Base-by-base conservation (phyloP, 2,113 vertebrate genomes). In the Maccullochella peelii region DNA sequence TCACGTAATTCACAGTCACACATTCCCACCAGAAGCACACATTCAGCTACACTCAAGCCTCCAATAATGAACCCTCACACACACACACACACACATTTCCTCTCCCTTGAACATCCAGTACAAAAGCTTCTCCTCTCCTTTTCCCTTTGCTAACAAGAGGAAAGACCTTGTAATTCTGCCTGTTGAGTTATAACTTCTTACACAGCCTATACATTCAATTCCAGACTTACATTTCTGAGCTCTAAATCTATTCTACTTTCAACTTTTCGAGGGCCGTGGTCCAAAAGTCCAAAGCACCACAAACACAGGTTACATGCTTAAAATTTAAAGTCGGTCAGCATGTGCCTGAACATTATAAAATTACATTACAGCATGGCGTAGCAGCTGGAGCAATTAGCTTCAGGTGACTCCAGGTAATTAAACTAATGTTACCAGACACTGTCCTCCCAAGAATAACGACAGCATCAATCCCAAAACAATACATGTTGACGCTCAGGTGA, bases 1-100 rank as follows among this genome's bases (percentile, higher is more conserved):
- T 88, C 89, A 90, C 80, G 87, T 86, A 88, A 85, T 83, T 85
- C 82, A 70, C 80, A 81, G 58, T 65, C 87, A 84, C 88, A 88
- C 87, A 76, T 82, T 86, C 82, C 79, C 80, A 73, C 57, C 15
- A 79, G 83, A 69, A 44, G 47, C 30, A 63, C 84, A 90, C 79
- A 89, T 58, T 73, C 42, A 76, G 73, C 67, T 33, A 44, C 69
- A 82, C 63, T 71, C 68, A 42, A 47, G 10, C 36, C 73, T 80
- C 59, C 54, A 40, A 73, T 71, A 82, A 80, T 70, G 71, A 82
- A 77, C 58, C 14, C 68, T 23, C 47, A 14, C 36, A 57, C 52
- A 78, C 58, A 75, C 65, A 77, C 44, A 70, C 58, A 38, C 62
- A 38, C 20, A 25, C 67, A 61, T 36, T 54, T 69, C 42, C 68